These are phyloP conservation scores for Pan paniscus DNA, from an alignment of 2,113 vertebrate species.

Conservation along the genomic window DNA sequence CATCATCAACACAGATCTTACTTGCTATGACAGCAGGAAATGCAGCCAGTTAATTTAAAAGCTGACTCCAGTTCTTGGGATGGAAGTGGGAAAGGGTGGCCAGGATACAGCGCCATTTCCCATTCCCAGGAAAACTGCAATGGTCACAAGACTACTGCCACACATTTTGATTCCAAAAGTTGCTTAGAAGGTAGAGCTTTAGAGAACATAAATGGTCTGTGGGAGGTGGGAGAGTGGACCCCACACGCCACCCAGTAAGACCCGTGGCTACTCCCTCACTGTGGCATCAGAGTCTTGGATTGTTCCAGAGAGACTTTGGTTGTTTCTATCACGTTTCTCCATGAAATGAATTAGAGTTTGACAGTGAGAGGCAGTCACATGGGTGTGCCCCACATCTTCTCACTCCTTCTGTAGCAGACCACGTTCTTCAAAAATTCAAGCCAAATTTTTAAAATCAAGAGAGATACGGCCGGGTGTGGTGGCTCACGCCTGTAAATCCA, in stretches of 20 bases:
- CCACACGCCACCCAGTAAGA: accelerated
- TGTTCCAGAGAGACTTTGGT: accelerated
- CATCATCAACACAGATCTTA: neutral
- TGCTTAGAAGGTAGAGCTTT: accelerated
- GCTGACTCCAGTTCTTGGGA: neutral
- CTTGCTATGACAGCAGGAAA: slow-evolving; percentile 35
- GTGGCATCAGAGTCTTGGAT: neutral
- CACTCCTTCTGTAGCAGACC: accelerated
- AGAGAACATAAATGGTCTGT: accelerated
- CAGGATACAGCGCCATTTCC: accelerated
- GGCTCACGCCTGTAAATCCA: neutral
- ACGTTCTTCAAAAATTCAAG: neutral
- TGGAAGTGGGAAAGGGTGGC: neutral
- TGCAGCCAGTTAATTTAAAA: neutral
- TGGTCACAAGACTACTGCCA: accelerated
- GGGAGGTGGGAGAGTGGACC: too few relatives aligned
- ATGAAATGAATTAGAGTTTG: neutral
- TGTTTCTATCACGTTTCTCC: neutral
- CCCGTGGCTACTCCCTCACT: accelerated
- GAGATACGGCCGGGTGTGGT: too few relatives aligned
- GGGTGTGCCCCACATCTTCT: neutral
- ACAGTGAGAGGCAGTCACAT: accelerated
- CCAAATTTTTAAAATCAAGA: neutral
- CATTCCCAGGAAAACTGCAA: accelerated
- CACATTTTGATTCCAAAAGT: accelerated